Evolutionary conservation across 2,113 vertebrate species (phyloP).

Genomic region (Scatophagus argus): DNA sequence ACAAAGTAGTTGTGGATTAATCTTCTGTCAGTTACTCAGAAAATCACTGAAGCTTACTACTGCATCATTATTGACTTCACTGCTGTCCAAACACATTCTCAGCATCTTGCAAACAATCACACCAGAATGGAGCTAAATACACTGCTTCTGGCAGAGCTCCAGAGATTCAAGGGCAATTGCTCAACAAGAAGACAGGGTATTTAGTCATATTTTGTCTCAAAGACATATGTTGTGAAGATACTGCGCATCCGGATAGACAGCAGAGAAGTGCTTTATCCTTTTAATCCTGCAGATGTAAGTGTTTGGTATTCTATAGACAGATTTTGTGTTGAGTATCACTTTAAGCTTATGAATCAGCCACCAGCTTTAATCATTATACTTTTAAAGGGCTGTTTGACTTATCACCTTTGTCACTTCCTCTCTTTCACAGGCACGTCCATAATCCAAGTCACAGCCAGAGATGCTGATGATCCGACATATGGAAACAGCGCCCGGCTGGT

Average conservation of each 20-base stretch:
- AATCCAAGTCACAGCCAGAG: slow-evolving; percentile 90
- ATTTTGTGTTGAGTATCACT: slow-evolving; percentile 14
- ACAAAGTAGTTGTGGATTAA: not conserved
- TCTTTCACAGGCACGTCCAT: slow-evolving; percentile 80
- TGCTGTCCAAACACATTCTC: not conserved
- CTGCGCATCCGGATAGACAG: not conserved
- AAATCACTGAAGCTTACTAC: not conserved
- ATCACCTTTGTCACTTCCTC: slow-evolving; percentile 5
- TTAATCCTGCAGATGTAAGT: slow-evolving; percentile 49
- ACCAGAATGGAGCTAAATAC: not conserved
- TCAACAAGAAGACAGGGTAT: slow-evolving; percentile 14
- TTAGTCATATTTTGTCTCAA: slow-evolving; percentile 21
- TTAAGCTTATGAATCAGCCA: not conserved
- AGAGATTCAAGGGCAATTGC: slow-evolving; percentile 2
- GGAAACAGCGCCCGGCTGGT: slow-evolving; percentile 92
- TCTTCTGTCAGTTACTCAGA: not conserved
- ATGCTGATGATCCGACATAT: slow-evolving; percentile 91
- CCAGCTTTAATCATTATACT: slow-evolving; percentile 12
- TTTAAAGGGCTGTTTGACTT: not conserved
- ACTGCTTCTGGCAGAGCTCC: not conserved
- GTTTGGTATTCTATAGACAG: slow-evolving; percentile 25
- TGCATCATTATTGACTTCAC: not conserved
- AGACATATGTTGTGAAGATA: slow-evolving; percentile 11
- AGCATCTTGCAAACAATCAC: slow-evolving; percentile 1
- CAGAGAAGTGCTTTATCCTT: slow-evolving; percentile 44